These are phyloP conservation scores for Siphamia tubifer DNA, from an alignment of 2,113 vertebrate genomes.

Conservation along the genomic window DNA sequence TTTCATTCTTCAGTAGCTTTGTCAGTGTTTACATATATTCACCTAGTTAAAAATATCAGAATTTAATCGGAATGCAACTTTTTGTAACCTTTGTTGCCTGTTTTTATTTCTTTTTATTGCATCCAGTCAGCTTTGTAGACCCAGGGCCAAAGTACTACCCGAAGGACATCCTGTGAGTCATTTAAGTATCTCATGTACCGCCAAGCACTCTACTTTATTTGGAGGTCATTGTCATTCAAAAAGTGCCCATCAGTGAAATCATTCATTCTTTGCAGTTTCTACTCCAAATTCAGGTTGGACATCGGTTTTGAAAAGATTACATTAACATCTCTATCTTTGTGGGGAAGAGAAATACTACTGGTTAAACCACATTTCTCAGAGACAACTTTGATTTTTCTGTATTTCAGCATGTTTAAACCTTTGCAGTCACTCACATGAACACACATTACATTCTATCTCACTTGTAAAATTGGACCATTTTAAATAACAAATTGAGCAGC, in stretches of 20 bases:
- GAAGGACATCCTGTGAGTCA: not conserved
- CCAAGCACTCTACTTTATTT: not conserved
- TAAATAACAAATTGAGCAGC: constrained; percentile 9
- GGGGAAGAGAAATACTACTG: not conserved
- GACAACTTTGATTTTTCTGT: not conserved
- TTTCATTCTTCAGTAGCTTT: no score
- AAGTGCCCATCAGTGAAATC: not conserved
- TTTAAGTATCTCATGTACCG: not conserved
- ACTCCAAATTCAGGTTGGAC: not conserved
- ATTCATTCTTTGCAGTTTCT: not conserved
- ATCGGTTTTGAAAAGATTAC: not conserved
- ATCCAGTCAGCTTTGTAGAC: no score
- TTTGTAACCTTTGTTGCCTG: no score
- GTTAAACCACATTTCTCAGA: not conserved
- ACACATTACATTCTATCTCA: not conserved
- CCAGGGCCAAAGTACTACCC: not conserved
- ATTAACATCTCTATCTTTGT: not conserved
- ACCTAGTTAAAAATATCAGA: no score
- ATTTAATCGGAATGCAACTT: no score
- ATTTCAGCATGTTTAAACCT: not conserved
- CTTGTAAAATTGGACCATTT: not conserved
- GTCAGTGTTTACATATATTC: no score
- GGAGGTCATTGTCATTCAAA: not conserved
- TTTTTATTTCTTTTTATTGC: no score
- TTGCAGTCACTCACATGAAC: not conserved